Base-by-base conservation (phyloP, 2,888 invertebrate species). In the Acrobasis repandana region DNA sequence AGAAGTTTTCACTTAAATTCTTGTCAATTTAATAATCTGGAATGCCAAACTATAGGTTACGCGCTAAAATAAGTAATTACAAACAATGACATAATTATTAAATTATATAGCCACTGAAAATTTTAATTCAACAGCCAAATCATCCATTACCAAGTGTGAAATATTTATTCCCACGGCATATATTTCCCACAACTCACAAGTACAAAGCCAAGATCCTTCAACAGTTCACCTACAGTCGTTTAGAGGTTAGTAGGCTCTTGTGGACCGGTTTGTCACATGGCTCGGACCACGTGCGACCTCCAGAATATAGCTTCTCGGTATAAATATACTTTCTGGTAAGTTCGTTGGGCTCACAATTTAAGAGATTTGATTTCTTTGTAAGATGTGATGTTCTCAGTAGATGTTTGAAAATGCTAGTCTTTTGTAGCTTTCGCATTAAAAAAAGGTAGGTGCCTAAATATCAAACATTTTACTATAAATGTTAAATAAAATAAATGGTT, bases 221-320 rank as follows among this genome's bases (percentile, higher is more conserved):
- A 79, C 80, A 76, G 80, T 80, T 79, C 79, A 82, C 80, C 77
- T 75, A 79, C 66, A 64, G 88, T 86, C 88, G 85, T 89, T 90
- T 91, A 81, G 91, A 92, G 92, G 92, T 92, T 92, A 92, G 85
- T 92, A 86, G 92, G 88, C 84, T 77, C 81, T 69, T 71, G 73
- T 67, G 70, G 82, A 92, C 92, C 91, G 91, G 92, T 92, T 91
- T 86, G 80, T 88, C 91, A 91, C 90, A 92, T 92, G 92, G 88
- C 67, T 69, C 67, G 67, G 68, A 78, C 89, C 91, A 92, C 92
- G 92, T 92, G 92, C 88, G 87, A 84, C 89, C 87, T 87, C 83
- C 83, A 83, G 82, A 82, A 82, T 79, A 70, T 67, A 73, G 65
- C 65, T 73, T 64, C 64, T 68, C 68, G 63, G 70, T 60, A 60